These are phyloP conservation scores for Anguilla megastoma DNA, from an alignment of 2,797 vertebrate genomes.

Conservation along the genomic window DNA sequence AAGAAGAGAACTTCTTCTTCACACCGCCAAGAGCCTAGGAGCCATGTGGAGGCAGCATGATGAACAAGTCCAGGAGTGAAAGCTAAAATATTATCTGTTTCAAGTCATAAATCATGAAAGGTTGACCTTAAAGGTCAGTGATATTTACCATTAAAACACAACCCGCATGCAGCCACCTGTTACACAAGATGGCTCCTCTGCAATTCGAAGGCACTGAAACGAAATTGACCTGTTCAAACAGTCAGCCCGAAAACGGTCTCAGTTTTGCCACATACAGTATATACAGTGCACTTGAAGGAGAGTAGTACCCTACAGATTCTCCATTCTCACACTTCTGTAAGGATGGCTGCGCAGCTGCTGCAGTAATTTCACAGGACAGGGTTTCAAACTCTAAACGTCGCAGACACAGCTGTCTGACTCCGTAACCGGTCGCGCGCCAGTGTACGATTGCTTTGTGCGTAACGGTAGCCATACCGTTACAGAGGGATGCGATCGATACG, in stretches of 20 bases:
- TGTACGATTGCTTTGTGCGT: background rate
- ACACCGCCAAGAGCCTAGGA: background rate
- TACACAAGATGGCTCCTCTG: background rate
- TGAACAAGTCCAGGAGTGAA: background rate
- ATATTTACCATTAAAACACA: background rate
- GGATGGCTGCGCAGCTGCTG: background rate
- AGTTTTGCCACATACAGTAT: background rate
- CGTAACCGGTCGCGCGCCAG: background rate
- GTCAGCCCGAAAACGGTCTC: background rate
- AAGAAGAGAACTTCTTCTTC: background rate
- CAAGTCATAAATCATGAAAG: background rate
- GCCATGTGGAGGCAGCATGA: background rate
- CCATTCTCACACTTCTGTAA: background rate
- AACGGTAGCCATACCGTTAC: background rate
- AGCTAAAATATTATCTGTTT: background rate
- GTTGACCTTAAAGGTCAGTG: background rate
- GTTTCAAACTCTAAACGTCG: background rate
- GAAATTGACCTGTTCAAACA: background rate
- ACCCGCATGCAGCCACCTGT: background rate
- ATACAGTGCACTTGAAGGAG: background rate
- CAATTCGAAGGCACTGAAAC: background rate
- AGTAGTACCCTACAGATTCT: background rate
- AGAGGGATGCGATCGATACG: background rate
- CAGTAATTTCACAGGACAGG: background rate
- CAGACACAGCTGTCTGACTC: background rate